phyloP scores from a whole-genome alignment of 2,888 invertebrate species.

The Drosophila rubida region DNA sequence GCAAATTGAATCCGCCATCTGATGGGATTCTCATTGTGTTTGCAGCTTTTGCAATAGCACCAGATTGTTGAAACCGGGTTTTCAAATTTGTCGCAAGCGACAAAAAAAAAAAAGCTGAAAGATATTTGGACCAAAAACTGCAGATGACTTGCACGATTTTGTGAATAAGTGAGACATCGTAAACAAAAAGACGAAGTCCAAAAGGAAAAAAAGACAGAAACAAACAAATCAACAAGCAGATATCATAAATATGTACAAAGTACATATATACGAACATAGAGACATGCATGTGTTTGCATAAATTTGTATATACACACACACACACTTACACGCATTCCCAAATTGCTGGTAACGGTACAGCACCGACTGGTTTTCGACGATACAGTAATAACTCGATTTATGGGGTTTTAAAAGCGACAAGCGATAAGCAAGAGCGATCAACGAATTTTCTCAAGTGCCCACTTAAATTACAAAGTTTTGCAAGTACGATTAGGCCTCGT shows the following conservation, averaged over 20 bases:
- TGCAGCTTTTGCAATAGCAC: constrained; percentile 57
- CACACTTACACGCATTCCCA: constrained; percentile 24
- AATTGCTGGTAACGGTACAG: constrained; percentile 47
- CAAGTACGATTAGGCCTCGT: no score
- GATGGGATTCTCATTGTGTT: constrained; percentile 54
- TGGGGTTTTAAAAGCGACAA: background rate
- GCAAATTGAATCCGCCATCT: constrained; percentile 35
- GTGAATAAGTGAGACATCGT: constrained; percentile 58
- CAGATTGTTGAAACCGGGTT: constrained; percentile 57
- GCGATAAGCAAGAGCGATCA: background rate
- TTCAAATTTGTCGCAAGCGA: constrained; percentile 41
- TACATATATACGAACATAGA: background rate
- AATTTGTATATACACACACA: constrained; percentile 25
- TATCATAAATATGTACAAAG: background rate
- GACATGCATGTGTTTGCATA: constrained; percentile 22
- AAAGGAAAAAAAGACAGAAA: constrained; percentile 8
- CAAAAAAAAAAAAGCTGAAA: constrained; percentile 38
- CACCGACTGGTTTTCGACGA: constrained; percentile 61
- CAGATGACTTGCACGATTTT: constrained; percentile 68
- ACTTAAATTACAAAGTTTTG: no score
- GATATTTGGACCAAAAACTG: constrained; percentile 61
- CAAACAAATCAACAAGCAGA: constrained; percentile 8
- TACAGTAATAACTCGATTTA: constrained; percentile 3
- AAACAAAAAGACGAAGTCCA: constrained; percentile 20
- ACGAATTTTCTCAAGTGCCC: no score